Base-by-base conservation (phyloP, 2,888 invertebrate genomes). In the Sarcophaga rosellei region DNA sequence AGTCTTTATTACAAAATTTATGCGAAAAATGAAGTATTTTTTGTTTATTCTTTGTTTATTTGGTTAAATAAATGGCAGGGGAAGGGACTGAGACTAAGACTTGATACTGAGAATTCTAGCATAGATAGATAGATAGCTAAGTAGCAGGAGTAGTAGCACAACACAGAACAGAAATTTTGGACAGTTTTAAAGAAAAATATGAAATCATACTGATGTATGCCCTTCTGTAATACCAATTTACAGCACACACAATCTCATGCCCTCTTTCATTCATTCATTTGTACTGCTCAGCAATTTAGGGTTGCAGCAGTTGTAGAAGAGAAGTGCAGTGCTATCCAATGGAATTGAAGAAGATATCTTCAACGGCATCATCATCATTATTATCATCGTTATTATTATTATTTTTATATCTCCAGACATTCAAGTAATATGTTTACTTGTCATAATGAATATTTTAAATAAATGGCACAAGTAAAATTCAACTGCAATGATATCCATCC, bases 391-490 rank as follows among this genome's bases (percentile, higher is more conserved):
- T 2, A 15, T 47, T 12, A 2, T 47, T 15, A 5, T 11, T 11
- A 76, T 84, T 80, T 72, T 72, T 63, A 66, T 72, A 75, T 75
- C 81, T 69, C 68, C 72, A 85, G 81, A 81, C 85, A 85, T 68
- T 69, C 77, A 74, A 78, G 81, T 78, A 78, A 85, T 85, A 81
- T 85, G 81, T 85, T 85, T 75, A 81, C 78, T 85, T 85, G 75
- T 81, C 85, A 85, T 85, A 85, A 81, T 78, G 81, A 81, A 81
- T 81, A 63, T 66, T 73, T 73, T 62, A 68, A 84, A 66, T 74
- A 63, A 47, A 47, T 47, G 47, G 11, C 47, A 47, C 62, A 21
- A 61, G 68, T 44, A 21, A 62, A 74, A 68, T 21, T 47, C 20
- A 81, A 81, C 65, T 69, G 12, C 59, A 73, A 80, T 65, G 47